Evolutionary conservation across 2,888 invertebrate genomes (phyloP), one percentile per base, ranked within the genome.

Genomic region (Pterostichus niger): DNA sequence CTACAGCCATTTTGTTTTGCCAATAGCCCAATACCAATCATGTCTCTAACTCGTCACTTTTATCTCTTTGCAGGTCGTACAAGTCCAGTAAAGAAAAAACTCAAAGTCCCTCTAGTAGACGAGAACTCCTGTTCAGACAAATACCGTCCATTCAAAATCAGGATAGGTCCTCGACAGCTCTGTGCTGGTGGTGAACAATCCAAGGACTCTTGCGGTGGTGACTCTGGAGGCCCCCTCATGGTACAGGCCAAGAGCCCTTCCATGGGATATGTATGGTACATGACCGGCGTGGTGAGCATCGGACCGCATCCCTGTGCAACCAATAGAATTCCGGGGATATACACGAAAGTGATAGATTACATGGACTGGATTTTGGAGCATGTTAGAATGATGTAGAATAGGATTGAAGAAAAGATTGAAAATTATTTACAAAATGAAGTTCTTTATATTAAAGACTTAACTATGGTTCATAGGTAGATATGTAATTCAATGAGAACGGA

Each of bases 171-270:
- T 0, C 91, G 90, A 15, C 94, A 94, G 86, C 87, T 95, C 0
- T 96, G 95, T 86, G 95, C 95, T 9, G 96, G 96, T 2, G 94
- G 94, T 0, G 91, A 91, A 49, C 92, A 90, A 82, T 92, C 92
- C 3, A 91, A 93, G 85, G 96, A 96, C 86, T 93, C 95, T 0
- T 96, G 96, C 86, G 91, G 91, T 13, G 96, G 96, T 0, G 96
- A 96, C 86, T 95, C 95, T 0, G 96, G 96, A 0, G 95, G 95
- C 3, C 95, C 96, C 0, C 89, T 96, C 5, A 95, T 96, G 95
- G 68, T 86, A 0, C 85, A 86, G 31, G 84, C 86, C 24, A 90
- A 88, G 85, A 88, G 89, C 59, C 89, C 90, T 85, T 86, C 87
- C 0, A 89, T 86, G 68, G 90, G 90, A 35, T 88, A 90, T 0